Conservation (phyloP, 2,797 vertebrate genomes). For the Psittacula echo region DNA sequence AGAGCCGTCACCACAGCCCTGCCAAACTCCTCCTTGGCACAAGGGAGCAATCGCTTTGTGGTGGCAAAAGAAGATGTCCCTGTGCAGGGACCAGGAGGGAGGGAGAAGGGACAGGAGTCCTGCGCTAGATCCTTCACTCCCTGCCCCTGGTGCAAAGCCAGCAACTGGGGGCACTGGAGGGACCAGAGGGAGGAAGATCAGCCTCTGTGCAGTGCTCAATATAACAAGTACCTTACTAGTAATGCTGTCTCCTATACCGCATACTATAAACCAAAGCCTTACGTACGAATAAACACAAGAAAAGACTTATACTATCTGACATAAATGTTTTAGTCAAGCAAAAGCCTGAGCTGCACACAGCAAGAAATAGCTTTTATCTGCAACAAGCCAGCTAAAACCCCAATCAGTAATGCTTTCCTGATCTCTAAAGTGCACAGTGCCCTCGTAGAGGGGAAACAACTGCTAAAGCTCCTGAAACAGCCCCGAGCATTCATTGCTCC, state of each 20-base stretch:
- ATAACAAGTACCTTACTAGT: not conserved
- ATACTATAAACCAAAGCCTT: not conserved
- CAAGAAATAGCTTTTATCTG: not conserved
- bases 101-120: not conserved
- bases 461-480: rapidly evolving
- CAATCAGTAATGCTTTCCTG: rapidly evolving
- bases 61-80: not conserved
- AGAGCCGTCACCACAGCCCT: not conserved
- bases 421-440: not conserved
- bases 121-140: rapidly evolving
- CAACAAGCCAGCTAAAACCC: not conserved
- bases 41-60: rapidly evolving
- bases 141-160: too few relatives aligned
- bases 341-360: not conserved
- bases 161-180: not conserved
- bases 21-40: not conserved
- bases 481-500: not conserved
- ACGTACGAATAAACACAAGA: not conserved
- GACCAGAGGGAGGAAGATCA: not conserved
- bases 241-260: not conserved
- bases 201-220: rapidly evolving
- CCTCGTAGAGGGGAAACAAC: not conserved
- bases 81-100: not conserved
- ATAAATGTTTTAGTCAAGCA: rapidly evolving
- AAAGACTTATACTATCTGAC: not conserved